Base-by-base conservation (phyloP, 2,888 invertebrate genomes). In the Pristionchus maxplancki region DNA sequence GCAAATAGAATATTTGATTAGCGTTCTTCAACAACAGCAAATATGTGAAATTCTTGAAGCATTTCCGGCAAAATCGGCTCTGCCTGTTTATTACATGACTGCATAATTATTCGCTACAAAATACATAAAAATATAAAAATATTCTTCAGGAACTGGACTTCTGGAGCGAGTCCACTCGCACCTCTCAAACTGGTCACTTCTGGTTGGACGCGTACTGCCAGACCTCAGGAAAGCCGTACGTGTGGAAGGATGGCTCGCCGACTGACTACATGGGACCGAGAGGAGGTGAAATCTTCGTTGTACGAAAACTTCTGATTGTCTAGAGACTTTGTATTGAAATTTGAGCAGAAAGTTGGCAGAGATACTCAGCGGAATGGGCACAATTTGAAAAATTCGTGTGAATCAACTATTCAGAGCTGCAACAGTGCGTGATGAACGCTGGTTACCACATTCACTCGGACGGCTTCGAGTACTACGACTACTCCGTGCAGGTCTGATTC, bases 381-480 rank as follows among this genome's bases (percentile, higher is more conserved):
- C n/a, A n/a, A n/a, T n/a, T n/a, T n/a, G n/a, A n/a, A n/a, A n/a
- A n/a, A n/a, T n/a, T n/a, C n/a, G n/a, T n/a, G n/a, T n/a, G n/a
- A n/a, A n/a, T n/a, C n/a, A n/a, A n/a, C n/a, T n/a, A n/a, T 0
- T 31, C 44, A 78, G 78, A 78, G 40, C 44, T 78, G 40, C n/a
- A 31, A n/a, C 40, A 37, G 44, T 78, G 78, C 78, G 20, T 11
- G 20, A 37, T n/a, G 17, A 17, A 17, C 17, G 6, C n/a, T 8
- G 78, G 78, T n/a, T 78, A 78, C 78, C 78, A 78, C 78, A 78
- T 78, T 31, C 78, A 78, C 40, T n/a, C 78, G 40, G 78, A 78
- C 13, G 78, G 78, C 20, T 40, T 78, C 20, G n/a, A 78, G n/a
- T n/a, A 6, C 40, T 78, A 78, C 44, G 24, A 40, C 78, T 44